Conservation (phyloP, 1,140 invertebrate genomes). For the Rhopalosiphum padi region DNA sequence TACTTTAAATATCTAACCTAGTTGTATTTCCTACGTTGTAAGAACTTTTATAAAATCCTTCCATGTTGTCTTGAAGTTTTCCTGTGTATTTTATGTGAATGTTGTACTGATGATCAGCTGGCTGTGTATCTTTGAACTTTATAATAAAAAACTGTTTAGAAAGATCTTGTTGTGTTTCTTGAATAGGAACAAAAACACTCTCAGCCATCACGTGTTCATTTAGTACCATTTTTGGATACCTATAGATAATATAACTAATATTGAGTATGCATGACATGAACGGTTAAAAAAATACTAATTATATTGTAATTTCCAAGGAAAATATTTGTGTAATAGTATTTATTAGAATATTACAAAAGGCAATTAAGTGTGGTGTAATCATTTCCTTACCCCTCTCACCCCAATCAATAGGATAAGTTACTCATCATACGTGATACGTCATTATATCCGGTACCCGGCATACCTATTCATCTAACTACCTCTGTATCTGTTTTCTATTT, state of each 20-base stretch:
- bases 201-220: slow-evolving; percentile 39
- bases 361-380: background rate
- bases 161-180: slow-evolving; percentile 67
- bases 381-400: background rate
- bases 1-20: slow-evolving; percentile 66
- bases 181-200: slow-evolving; percentile 36
- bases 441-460: no score
- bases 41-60: slow-evolving; percentile 88
- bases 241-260: slow-evolving; percentile 40
- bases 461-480: no score
- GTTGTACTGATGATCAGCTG: slow-evolving; percentile 70
- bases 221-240: slow-evolving; percentile 62
- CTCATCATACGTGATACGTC: no score
- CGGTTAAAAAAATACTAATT: background rate
- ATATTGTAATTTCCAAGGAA: background rate
- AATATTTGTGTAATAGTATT: background rate
- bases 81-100: slow-evolving; percentile 76
- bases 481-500: no score
- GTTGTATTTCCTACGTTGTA: slow-evolving; percentile 75
- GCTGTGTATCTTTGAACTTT: slow-evolving; percentile 68
- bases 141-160: slow-evolving; percentile 79
- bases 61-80: slow-evolving; percentile 75
- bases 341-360: background rate
- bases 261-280: background rate
- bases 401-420: no score